Base-by-base conservation (phyloP, 2,888 invertebrate species). In the Parnassius orleans region DNA sequence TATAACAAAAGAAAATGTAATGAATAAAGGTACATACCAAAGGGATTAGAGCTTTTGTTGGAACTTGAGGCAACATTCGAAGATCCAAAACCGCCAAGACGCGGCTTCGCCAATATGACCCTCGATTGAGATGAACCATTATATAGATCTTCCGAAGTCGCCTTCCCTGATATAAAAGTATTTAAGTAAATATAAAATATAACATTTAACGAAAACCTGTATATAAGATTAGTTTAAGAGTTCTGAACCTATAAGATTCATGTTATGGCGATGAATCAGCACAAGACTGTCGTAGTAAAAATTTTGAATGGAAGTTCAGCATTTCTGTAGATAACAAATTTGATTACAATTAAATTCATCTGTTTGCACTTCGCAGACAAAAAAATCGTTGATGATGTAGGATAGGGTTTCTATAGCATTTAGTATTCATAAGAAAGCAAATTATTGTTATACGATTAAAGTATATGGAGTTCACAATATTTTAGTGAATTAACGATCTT, bases 41-140 rank as follows among this genome's bases (percentile, higher is more conserved):
- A 87, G 65, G 87, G 81, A 74, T 84, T 90, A 65, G 76, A 78
- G 56, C 72, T 78, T 79, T 87, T 88, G 65, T 80, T 85, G 53
- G 87, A 87, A 69, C 82, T 82, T 52, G 87, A 83, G 55, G 84
- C 83, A 64, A 86, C 81, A 66, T 79, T 83, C 10, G 87, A 78
- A 2, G 87, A 78, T 5, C 86, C 89, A 75, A 90, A 88, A 9
- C 86, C 86, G 57, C 90, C 90, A 57, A 91, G 83, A 33, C 90
- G 78, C 12, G 91, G 90, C 69, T 90, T 91, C 5, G 91, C 91
- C 70, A 91, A 72, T 43, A 90, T 88, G 69, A 89, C 83, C 66
- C 86, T 75, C 41, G 89, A 83, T 68, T 87, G 89, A 50, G 85
- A 71, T 61, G 87, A 79, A 53, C 86, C 87, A 86, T 86, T 89